phyloP scores from a whole-genome alignment of 2,113 vertebrate species.

The Casuarius casuarius region DNA sequence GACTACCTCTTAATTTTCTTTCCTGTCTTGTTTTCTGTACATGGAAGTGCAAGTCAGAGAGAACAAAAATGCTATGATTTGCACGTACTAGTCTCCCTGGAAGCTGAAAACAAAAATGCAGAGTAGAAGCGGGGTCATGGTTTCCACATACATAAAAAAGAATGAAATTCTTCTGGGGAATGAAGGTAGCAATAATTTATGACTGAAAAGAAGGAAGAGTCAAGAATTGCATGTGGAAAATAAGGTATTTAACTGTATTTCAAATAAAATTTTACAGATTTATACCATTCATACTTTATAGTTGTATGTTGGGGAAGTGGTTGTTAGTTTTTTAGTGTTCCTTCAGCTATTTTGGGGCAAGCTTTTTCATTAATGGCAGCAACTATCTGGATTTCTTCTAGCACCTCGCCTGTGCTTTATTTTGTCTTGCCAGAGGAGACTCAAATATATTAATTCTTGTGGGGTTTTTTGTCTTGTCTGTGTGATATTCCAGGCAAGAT shows the following conservation, averaged over 20 bases:
- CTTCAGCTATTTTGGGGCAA: background rate
- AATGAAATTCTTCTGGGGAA: background rate
- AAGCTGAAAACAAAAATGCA: background rate
- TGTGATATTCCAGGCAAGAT: constrained; percentile 7
- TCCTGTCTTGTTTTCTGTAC: background rate
- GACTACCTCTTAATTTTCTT: background rate
- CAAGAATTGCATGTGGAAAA: background rate
- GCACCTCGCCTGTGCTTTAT: background rate
- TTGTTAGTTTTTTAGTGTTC: background rate
- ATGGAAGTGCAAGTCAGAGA: background rate
- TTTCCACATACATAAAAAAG: background rate
- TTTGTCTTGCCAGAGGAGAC: background rate
- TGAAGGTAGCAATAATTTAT: background rate
- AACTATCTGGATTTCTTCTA: background rate
- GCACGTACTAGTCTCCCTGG: fast-evolving
- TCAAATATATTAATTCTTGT: background rate
- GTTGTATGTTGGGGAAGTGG: background rate
- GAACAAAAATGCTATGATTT: background rate
- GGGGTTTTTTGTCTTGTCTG: background rate
- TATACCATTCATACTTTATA: background rate
- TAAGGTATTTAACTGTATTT: background rate
- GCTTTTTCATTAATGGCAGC: background rate
- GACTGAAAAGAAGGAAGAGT: background rate
- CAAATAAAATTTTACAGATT: background rate
- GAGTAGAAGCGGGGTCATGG: background rate